phyloP scores from a whole-genome alignment of 1,140 invertebrate species.

The Papilio machaon region DNA sequence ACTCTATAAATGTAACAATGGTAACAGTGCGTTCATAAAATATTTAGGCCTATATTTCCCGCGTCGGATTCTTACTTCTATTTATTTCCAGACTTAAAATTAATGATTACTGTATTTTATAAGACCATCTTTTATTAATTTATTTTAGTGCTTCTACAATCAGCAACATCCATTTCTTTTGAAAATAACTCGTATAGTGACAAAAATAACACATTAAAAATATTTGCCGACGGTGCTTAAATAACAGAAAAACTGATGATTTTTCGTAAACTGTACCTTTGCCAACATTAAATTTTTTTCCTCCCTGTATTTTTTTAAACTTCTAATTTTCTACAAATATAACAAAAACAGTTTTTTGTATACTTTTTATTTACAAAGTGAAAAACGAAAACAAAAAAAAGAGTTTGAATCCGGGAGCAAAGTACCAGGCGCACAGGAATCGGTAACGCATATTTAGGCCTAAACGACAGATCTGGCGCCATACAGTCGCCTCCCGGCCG shows the following conservation, averaged over 20 bases:
- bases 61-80: not conserved
- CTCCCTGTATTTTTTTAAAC: not conserved
- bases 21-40: slow-evolving; percentile 19
- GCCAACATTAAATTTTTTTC: not conserved
- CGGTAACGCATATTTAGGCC: slow-evolving; percentile 42
- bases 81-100: not conserved
- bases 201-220: not conserved
- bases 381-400: slow-evolving; percentile 27
- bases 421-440: slow-evolving; percentile 44
- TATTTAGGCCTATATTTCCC: slow-evolving; percentile 32
- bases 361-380: not conserved
- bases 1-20: not conserved
- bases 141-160: not conserved
- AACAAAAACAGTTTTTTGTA: not conserved
- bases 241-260: not conserved
- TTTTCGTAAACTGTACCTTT: not conserved
- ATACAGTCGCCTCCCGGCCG: not conserved
- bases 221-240: slow-evolving; percentile 10
- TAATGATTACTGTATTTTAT: not conserved
- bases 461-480: slow-evolving; percentile 35
- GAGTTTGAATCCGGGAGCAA: slow-evolving; percentile 18
- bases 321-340: not conserved
- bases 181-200: not conserved
- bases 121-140: not conserved
- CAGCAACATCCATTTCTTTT: not conserved